Evolutionary conservation across 1,140 invertebrate genomes (phyloP).

Genomic region (Harlomillsia oculata): DNA sequence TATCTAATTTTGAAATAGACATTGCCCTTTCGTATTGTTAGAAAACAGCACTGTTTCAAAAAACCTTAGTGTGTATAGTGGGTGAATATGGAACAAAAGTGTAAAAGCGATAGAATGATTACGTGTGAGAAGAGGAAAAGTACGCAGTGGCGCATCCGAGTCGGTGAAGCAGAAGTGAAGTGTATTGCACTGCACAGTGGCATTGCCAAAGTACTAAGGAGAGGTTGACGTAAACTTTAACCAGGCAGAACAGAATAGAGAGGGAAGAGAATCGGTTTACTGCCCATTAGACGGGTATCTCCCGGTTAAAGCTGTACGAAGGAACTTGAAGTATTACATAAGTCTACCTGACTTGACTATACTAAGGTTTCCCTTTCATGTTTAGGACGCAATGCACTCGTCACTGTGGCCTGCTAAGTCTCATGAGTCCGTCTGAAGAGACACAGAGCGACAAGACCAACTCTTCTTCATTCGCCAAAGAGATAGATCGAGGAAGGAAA

Average conservation of each 20-base stretch:
- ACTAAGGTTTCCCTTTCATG: no score
- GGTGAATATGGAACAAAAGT: no score
- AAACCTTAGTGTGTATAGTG: no score
- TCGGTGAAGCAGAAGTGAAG: background rate
- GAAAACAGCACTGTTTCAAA: no score
- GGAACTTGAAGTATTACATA: background rate
- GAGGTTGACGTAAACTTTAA: background rate
- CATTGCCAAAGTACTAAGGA: background rate
- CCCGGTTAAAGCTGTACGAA: background rate
- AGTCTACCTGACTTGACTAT: conserved; percentile 2
- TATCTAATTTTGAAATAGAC: no score
- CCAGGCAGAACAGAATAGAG: background rate
- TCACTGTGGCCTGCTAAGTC: no score
- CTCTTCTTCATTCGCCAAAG: no score
- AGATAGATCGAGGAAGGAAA: background rate
- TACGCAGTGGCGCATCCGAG: background rate
- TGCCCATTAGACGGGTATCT: conserved; percentile 15
- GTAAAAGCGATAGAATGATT: no score
- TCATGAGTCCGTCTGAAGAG: conserved; percentile 1
- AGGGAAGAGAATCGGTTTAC: conserved; percentile 7
- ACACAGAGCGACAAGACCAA: background rate
- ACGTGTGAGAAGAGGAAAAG: background rate
- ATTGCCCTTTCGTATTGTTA: no score
- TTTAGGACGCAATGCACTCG: no score
- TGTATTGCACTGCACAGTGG: background rate